Conservation (phyloP, 2,888 invertebrate genomes). For the Pterostichus madidus region DNA sequence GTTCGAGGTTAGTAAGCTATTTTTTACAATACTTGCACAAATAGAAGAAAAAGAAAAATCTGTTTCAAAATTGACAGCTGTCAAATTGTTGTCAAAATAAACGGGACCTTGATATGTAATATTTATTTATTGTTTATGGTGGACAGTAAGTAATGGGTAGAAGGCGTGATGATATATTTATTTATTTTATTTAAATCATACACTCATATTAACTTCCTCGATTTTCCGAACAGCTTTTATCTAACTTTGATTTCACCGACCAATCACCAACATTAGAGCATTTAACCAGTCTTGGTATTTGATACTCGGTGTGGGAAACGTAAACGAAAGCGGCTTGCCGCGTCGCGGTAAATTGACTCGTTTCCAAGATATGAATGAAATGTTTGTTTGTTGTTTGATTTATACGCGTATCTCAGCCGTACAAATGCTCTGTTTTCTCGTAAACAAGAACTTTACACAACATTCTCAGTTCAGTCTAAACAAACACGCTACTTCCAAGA, state of each 20-base stretch:
- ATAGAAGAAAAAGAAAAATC: too few species aligned
- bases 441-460: constrained; percentile 34
- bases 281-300: constrained; percentile 2
- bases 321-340: not conserved
- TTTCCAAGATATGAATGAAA: constrained; percentile 47
- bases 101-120: too few species aligned
- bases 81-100: too few species aligned
- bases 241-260: constrained; percentile 2
- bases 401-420: not conserved
- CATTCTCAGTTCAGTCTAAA: constrained; percentile 13
- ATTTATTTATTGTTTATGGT: too few species aligned
- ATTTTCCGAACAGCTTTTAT: not conserved
- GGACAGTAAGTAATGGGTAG: too few species aligned
- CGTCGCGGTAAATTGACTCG: constrained; percentile 32
- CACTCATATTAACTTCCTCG: not conserved
- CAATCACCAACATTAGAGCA: constrained; percentile 8
- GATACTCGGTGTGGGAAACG: constrained; percentile 34
- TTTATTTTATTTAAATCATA: too few species aligned
- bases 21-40: too few species aligned
- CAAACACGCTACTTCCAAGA: constrained; percentile 25
- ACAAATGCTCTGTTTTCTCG: constrained; percentile 26
- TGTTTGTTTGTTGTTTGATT: constrained; percentile 33
- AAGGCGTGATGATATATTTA: too few species aligned
- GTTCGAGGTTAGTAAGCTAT: too few species aligned
- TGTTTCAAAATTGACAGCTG: too few species aligned